Conservation (phyloP, 2,113 vertebrate species). For the Cyprinus carpio region DNA sequence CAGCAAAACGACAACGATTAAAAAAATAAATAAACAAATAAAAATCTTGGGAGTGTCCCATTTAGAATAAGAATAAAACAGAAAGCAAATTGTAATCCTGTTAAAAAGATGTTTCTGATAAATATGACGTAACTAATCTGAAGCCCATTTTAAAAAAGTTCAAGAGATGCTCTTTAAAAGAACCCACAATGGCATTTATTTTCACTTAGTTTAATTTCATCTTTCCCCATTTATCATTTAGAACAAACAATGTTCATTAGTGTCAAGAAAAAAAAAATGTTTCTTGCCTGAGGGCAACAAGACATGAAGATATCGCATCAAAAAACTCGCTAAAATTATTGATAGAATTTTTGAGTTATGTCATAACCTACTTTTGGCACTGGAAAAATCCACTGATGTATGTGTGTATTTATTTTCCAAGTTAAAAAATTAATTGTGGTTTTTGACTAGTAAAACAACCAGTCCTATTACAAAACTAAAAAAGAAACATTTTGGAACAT, state of each 20-base stretch:
- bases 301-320: not conserved
- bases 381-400: not conserved
- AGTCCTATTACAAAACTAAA: not conserved
- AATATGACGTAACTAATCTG: not conserved
- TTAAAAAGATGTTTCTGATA: not conserved
- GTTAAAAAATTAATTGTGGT: not conserved
- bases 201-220: slow-evolving; percentile 2
- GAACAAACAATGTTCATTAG: not conserved
- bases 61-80: not conserved
- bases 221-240: not conserved
- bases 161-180: not conserved
- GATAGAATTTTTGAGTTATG: not conserved
- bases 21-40: slow-evolving; percentile 46
- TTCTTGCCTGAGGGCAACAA: not conserved
- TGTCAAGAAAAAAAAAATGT: not conserved
- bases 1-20: slow-evolving; percentile 66
- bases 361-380: not conserved
- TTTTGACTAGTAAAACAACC: not conserved
- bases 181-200: not conserved
- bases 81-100: not conserved
- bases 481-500: too few species aligned
- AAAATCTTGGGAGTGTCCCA: slow-evolving; percentile 73
- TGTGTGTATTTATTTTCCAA: not conserved
- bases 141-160: not conserved
- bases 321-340: not conserved